These are phyloP conservation scores for Cataglyphis livida DNA, from an alignment of 2,888 invertebrate species.

Conservation along the genomic window DNA sequence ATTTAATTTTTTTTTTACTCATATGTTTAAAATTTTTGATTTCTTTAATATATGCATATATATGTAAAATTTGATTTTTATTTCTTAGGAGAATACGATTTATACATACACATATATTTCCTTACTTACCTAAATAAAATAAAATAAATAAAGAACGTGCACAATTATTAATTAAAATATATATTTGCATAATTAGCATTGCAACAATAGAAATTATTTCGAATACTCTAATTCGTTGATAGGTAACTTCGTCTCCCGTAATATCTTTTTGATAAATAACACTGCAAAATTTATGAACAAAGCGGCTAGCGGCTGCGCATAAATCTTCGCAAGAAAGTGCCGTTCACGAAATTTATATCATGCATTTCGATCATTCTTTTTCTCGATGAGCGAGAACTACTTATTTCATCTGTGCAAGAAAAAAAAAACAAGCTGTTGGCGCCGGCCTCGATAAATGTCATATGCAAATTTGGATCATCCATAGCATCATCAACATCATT, in stretches of 20 bases:
- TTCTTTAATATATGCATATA: background rate
- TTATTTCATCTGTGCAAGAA: background rate
- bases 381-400: background rate
- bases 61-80: background rate
- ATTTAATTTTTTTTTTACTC: background rate
- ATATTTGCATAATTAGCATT: background rate
- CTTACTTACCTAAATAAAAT: background rate
- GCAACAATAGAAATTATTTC: background rate
- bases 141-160: background rate
- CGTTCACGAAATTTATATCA: conserved; percentile 20
- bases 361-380: conserved; percentile 26
- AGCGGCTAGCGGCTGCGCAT: background rate
- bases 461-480: conserved; percentile 61
- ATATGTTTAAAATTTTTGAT: background rate
- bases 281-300: conserved; percentile 20
- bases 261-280: background rate
- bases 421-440: background rate
- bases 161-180: background rate
- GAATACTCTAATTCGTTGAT: background rate
- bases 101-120: background rate
- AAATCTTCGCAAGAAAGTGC: conserved; percentile 21
- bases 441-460: conserved; percentile 59
- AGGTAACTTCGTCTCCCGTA: background rate
- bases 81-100: background rate
- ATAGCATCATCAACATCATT: conserved; percentile 25